Conservation (phyloP, 2,113 vertebrate genomes). For the Nothobranchius furzeri region DNA sequence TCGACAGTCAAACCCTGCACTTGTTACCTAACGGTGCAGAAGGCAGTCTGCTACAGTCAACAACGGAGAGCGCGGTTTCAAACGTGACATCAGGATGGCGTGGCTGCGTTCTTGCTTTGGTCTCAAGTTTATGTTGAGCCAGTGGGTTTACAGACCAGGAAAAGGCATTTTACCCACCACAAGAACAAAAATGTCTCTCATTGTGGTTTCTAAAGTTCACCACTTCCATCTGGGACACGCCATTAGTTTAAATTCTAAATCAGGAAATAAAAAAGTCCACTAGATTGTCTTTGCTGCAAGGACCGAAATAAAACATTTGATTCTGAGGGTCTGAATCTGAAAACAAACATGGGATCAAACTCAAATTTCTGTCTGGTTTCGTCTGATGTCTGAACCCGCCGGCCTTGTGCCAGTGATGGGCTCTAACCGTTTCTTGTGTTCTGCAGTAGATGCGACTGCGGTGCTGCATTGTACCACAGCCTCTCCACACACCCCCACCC, state of each 20-base stretch:
- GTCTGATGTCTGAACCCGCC: too few relatives aligned
- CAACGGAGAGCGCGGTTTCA: constrained; percentile 6
- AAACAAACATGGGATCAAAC: too few relatives aligned
- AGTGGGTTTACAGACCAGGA: constrained; percentile 43
- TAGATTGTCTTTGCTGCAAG: too few relatives aligned
- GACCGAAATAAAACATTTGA: too few relatives aligned
- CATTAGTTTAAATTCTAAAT: background rate
- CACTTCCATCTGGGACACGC: constrained; percentile 23
- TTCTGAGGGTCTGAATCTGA: too few relatives aligned
- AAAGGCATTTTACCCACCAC: constrained; percentile 29
- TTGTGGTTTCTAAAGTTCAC: constrained; percentile 12
- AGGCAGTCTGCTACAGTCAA: background rate
- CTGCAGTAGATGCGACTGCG: constrained; percentile 36
- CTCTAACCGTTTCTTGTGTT: constrained; percentile 8
- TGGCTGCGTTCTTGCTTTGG: too few relatives aligned
- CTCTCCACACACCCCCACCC: constrained; percentile 28
- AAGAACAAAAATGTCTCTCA: constrained; percentile 22
- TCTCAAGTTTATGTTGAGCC: constrained; percentile 7
- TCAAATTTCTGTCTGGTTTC: too few relatives aligned
- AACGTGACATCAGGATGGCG: too few relatives aligned
- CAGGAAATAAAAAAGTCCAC: background rate
- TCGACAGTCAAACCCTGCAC: constrained; percentile 8
- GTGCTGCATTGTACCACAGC: constrained; percentile 47
- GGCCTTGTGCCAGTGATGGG: background rate
- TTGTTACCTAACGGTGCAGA: background rate